A percentile compares a stretch with the other conserved stretches of the same genome.
Conservation (phyloP, 2,113 vertebrate genomes). For the crab-eating macaque (Macaca fascicularis) region DNA sequence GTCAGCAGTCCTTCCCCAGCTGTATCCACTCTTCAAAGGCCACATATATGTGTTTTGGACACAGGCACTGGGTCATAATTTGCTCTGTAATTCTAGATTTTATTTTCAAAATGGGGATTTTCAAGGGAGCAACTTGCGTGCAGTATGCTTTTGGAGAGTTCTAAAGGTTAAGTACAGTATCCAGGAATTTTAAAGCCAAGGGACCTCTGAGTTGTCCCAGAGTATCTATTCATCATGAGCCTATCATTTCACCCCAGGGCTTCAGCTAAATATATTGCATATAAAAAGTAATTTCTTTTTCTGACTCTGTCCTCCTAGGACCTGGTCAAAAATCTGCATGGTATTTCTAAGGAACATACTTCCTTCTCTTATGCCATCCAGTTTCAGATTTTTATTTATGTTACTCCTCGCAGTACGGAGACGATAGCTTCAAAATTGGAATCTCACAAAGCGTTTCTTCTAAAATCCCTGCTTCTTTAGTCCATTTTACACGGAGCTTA, state of each 20-base stretch:
- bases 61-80: background rate
- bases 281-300: constrained; percentile 6
- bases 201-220: background rate
- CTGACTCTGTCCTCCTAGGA: background rate
- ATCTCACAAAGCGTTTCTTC: constrained; percentile 12
- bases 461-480: background rate
- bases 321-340: background rate
- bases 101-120: constrained; percentile 53
- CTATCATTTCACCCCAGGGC: background rate
- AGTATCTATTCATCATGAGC: constrained; percentile 12
- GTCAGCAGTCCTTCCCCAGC: background rate
- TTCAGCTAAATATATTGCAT: constrained; percentile 19
- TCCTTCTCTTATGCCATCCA: background rate
- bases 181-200: constrained; percentile 19
- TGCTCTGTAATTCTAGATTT: constrained; percentile 41
- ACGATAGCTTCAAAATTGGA: constrained; percentile 39
- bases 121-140: background rate
- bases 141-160: background rate
- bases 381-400: background rate
- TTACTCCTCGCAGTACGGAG: background rate
- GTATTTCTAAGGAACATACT: constrained; percentile 34
- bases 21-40: background rate
- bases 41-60: background rate
- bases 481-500: background rate
- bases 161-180: constrained; percentile 35